A percentile compares a stretch with the other conserved stretches of the same genome.
Evolutionary conservation across 2,888 invertebrate species (phyloP).

Genomic region (Synanthedon formicaeformis): DNA sequence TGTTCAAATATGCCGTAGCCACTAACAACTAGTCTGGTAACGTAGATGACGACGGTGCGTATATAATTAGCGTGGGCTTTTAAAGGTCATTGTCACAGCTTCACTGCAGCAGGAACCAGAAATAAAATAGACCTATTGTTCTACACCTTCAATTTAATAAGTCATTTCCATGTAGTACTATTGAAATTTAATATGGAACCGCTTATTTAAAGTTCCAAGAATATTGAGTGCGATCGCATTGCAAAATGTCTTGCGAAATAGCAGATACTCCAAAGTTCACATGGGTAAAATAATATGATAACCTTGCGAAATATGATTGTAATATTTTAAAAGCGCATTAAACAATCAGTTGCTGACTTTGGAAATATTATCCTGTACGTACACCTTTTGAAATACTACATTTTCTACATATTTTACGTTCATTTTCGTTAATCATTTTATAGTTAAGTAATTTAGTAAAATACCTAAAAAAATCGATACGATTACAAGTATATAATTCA

Average conservation of each 20-base stretch:
- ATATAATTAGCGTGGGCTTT: constrained; percentile 67
- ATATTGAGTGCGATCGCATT: not conserved
- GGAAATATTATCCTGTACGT: too few relatives aligned
- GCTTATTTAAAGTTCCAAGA: not conserved
- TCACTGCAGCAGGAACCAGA: constrained; percentile 36
- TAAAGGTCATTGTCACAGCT: constrained; percentile 67
- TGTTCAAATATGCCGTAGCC: constrained; percentile 2
- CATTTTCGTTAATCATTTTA: too few relatives aligned
- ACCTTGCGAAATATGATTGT: too few relatives aligned
- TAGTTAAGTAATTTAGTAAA: too few relatives aligned
- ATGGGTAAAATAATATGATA: too few relatives aligned
- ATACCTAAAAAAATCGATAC: too few relatives aligned
- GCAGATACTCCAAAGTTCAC: too few relatives aligned
- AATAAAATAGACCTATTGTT: constrained; percentile 43
- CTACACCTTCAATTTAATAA: constrained; percentile 9
- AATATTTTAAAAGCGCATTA: too few relatives aligned
- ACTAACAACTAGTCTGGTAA: constrained; percentile 49
- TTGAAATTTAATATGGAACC: not conserved
- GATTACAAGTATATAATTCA: too few relatives aligned
- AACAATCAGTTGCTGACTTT: too few relatives aligned
- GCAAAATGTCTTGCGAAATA: not conserved
- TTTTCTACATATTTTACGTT: too few relatives aligned
- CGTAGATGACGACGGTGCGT: constrained; percentile 34
- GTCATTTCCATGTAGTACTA: not conserved
- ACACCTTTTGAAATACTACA: too few relatives aligned